These are phyloP conservation scores for Florisuga fusca DNA, from an alignment of 2,797 vertebrate species.

Conservation along the genomic window DNA sequence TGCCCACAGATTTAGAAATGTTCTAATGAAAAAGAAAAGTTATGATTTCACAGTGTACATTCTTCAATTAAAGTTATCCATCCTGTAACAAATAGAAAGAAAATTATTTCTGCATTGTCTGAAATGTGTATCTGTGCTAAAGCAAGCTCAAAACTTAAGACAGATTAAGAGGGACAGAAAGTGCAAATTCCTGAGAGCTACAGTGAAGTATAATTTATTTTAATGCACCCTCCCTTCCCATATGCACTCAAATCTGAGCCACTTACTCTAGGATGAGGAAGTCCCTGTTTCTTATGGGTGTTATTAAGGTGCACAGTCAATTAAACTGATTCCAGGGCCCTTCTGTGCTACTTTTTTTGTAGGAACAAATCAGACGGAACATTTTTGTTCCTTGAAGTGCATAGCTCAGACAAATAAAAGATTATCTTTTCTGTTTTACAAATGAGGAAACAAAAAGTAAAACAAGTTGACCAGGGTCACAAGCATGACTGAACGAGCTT, in stretches of 20 bases:
- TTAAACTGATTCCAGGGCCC: slow-evolving; percentile 1
- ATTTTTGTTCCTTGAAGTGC: slow-evolving; percentile 40
- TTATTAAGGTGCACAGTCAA: slow-evolving; percentile 45
- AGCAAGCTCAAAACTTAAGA: slow-evolving; percentile 54
- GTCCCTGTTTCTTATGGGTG: background rate
- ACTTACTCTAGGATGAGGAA: background rate
- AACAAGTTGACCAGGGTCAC: slow-evolving; percentile 28
- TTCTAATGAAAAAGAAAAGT: slow-evolving; percentile 40
- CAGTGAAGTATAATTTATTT: slow-evolving; percentile 22
- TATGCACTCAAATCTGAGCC: background rate
- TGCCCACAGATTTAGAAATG: slow-evolving; percentile 62
- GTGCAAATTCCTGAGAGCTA: slow-evolving; percentile 73
- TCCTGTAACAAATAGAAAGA: slow-evolving; percentile 42
- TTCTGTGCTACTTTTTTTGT: slow-evolving; percentile 21
- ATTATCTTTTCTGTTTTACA: slow-evolving; percentile 30
- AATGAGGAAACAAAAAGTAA: slow-evolving; percentile 33
- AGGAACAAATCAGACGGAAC: slow-evolving; percentile 38
- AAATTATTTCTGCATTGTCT: slow-evolving; percentile 40
- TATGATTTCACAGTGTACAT: slow-evolving; percentile 69
- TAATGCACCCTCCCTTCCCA: slow-evolving; percentile 5
- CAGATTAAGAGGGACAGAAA: slow-evolving; percentile 52
- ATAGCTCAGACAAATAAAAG: slow-evolving; percentile 52
- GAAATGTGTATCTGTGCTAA: slow-evolving; percentile 54
- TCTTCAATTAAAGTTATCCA: slow-evolving; percentile 44
- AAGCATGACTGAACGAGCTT: background rate